A percentile compares a stretch with the other conserved stretches of the same genome.
Conservation (phyloP, 2,888 invertebrate species). For the Drosophila paucipuncta region DNA sequence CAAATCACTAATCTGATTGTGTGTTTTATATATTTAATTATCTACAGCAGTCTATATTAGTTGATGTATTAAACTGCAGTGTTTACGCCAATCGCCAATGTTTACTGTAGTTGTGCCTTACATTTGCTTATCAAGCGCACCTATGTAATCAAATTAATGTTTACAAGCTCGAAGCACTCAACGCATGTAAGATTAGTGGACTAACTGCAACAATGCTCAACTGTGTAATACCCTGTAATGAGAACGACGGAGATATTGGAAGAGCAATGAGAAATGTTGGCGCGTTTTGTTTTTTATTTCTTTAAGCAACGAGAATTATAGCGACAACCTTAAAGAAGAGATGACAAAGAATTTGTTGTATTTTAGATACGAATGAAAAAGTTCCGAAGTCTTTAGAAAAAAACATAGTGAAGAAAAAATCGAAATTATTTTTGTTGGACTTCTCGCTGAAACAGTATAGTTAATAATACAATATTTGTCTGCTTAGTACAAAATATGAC, state of each 20-base stretch:
- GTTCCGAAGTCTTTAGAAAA: too few relatives aligned
- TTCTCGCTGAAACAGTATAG: neutral
- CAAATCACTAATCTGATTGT: conserved; percentile 18
- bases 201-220: conserved; percentile 8
- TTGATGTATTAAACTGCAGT: neutral
- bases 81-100: neutral
- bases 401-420: neutral
- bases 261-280: neutral
- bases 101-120: conserved; percentile 26
- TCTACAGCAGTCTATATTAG: neutral
- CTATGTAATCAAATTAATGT: conserved; percentile 41
- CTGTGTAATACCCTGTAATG: conserved; percentile 21
- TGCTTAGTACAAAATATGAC: neutral
- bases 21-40: neutral
- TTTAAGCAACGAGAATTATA: neutral
- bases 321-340: neutral
- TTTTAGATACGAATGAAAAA: neutral
- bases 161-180: conserved; percentile 24
- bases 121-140: conserved; percentile 39
- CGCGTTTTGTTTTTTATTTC: neutral
- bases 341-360: neutral
- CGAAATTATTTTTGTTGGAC: neutral
- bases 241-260: neutral
- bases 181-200: conserved; percentile 57
- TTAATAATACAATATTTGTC: neutral